Conservation (phyloP, 2,113 vertebrate species). For the Neofelis nebulosa region DNA sequence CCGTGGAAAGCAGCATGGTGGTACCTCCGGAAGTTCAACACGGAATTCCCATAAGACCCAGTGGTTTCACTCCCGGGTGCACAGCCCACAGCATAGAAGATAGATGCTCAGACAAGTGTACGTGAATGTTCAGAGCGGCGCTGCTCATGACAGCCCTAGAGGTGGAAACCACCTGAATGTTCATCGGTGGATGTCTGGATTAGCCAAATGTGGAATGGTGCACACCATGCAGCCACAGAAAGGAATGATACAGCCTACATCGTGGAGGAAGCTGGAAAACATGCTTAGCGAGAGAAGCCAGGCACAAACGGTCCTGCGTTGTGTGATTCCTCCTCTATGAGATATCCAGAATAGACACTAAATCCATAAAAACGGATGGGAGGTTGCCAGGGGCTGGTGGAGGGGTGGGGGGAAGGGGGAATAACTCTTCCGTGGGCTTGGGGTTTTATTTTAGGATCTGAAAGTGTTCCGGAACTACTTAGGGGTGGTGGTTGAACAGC, state of each 20-base stretch:
- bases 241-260: not conserved
- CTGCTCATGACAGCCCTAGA: not conserved
- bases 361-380: not conserved
- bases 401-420: too few species aligned
- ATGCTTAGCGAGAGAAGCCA: not conserved
- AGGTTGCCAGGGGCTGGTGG: not conserved
- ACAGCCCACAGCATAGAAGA: not conserved
- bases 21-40: not conserved
- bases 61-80: rapidly evolving
- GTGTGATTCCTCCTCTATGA: not conserved
- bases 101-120: not conserved
- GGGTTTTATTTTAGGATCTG: not conserved
- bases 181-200: not conserved
- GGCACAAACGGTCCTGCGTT: not conserved
- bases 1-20: too few species aligned
- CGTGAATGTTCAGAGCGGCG: not conserved
- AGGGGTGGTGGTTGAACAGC: not conserved
- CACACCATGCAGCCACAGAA: not conserved
- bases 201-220: not conserved
- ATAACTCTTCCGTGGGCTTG: too few species aligned
- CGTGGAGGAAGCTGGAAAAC: not conserved
- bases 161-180: not conserved
- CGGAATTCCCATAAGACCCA: not conserved
- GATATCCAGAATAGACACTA: not conserved
- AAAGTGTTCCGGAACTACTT: not conserved